Evolutionary conservation across 2,797 vertebrate species (phyloP), one percentile per base, ranked within the genome.

Genomic region (Acropternis orthonyx): DNA sequence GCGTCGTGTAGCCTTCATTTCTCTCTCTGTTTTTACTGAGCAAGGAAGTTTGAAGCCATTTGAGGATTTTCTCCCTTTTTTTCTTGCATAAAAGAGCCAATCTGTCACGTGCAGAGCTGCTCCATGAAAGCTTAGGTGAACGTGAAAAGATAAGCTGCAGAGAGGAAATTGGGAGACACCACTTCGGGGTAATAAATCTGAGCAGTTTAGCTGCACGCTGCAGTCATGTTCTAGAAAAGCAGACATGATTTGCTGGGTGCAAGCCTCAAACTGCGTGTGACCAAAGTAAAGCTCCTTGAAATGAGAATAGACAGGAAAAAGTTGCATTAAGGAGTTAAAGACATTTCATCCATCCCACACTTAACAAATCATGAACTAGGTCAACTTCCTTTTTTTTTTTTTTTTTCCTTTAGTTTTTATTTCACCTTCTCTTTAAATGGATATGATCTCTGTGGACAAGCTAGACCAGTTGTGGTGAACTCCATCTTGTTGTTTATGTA

Each of bases 381-480:
- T 62, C 28, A 72, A 39, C 10, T 69, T 82, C 24, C 7, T 48
- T 4, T 52, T 44, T 66, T 14, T 36, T 49, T 39, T 46, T 36
- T 12, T n/a, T 39, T 39, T 39, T 39, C n/a, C 22, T 54, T 39
- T 59, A 41, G 15, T 73, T 80, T 41, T 54, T 22, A 54, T 85
- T 92, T 92, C 30, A 54, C 54, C 27, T 65, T 83, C 26, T 86
- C 19, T 90, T 93, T 87, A 75, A 84, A 78, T 66, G n/a, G 77
- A 17, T 81, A 10, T 66, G 58, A 88, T 75, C 80, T 94, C 80
- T 87, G 21, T 46, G 55, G 55, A 48, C 62, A 62, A 75, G 43
- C 46, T 46, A 62, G 30, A 75, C 34, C 21, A 54, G n/a, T 68
- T 81, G 34, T 78, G 52, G 30, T 88, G 91, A 96, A 41, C 84